Base-by-base conservation (phyloP, 2,797 vertebrate genomes). In the Vultur gryphus region DNA sequence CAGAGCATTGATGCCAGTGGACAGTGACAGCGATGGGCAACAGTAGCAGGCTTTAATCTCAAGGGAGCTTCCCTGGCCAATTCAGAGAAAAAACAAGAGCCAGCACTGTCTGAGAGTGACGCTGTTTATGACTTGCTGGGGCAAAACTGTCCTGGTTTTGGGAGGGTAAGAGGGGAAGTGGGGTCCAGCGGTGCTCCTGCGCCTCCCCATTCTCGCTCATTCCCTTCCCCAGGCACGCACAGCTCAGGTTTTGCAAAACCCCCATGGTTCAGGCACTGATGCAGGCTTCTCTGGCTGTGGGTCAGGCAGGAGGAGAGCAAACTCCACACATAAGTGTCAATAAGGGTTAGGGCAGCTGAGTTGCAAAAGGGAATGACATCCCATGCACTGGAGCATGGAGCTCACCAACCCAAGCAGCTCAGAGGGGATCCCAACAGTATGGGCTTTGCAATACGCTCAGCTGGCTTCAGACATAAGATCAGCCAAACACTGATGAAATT, bases 191-290 rank as follows among this genome's bases (percentile, higher is more conserved):
- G 8, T 35, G 26, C 28, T 69, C 16, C 55, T 28, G 13, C 3
- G 2, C 23, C 33, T 72, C 24, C 14, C 9, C 0, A 0, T 67
- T 72, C 24, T 80, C 3, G 1, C 25, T 55, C 12, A 11, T 69
- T 85, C 21, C 31, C 13, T 65, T 79, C 18, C 43, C 29, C 35
- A 18, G 43, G 13, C 37, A 39, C 3, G 3, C 19, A 25, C 3
- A 7, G 25, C 31, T 43, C 1, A 0, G 18, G 13, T 89, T 80
- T 78, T 93, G 54, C 33, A 89, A 44, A 81, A 52, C 5, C 10
- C 11, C 21, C 0, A 0, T 28, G 11, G 17, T 48, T 66, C 1
- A 0, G 54, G 33, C 25, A 35, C 28, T 62, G 19, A 11, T 31
- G 19, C 0, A 3, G 72, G 46, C n/a, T 83, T 39, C 24, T 75